Conservation (phyloP, 2,888 invertebrate species). For the Clistopyga incitator region DNA sequence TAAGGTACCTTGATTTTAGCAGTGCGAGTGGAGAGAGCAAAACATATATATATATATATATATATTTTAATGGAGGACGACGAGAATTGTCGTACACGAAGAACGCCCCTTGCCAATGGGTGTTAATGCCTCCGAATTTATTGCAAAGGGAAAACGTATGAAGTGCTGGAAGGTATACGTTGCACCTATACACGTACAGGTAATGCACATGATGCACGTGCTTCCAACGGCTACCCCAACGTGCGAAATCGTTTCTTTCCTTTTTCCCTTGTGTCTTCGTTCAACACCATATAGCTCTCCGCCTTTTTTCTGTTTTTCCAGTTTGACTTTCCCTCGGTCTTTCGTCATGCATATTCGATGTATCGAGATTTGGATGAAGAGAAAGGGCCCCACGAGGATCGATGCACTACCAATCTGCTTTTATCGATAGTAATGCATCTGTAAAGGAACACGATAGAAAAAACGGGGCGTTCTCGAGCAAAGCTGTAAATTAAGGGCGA, state of each 20-base stretch:
- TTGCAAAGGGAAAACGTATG: slow-evolving; percentile 74
- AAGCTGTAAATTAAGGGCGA: slow-evolving; percentile 75
- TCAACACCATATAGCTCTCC: neutral
- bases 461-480: neutral
- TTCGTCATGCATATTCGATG: slow-evolving; percentile 25
- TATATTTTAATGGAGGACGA: neutral
- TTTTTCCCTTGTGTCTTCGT: neutral
- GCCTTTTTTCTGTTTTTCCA: slow-evolving; percentile 1
- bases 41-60: neutral
- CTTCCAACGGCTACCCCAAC: slow-evolving; percentile 44
- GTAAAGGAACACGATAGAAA: neutral
- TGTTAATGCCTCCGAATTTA: slow-evolving; percentile 75
- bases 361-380: slow-evolving; percentile 38
- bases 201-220: neutral
- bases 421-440: neutral
- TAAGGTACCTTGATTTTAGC: neutral
- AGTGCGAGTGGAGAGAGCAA: slow-evolving; percentile 21
- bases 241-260: slow-evolving; percentile 52
- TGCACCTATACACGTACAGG: neutral
- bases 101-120: slow-evolving; percentile 69
- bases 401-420: neutral
- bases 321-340: slow-evolving; percentile 15
- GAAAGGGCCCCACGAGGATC: slow-evolving; percentile 17
- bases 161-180: slow-evolving; percentile 48
- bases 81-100: slow-evolving; percentile 46